Evolutionary conservation across 1,140 invertebrate species (phyloP).

Genomic region (Thalassaphorura encarpata): DNA sequence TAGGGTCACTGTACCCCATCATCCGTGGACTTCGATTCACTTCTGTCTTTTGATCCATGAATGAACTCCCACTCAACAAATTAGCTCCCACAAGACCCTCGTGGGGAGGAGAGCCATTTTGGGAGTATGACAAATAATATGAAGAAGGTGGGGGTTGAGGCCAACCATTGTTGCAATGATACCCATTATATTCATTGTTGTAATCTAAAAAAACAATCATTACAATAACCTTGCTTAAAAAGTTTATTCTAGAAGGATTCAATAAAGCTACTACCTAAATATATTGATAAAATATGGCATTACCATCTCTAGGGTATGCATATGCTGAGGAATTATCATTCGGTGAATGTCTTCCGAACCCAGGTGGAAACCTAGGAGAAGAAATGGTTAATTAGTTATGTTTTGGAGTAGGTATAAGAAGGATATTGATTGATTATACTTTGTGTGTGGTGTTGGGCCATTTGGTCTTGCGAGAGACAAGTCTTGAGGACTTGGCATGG

Average conservation of each 20-base stretch:
- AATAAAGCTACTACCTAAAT: too few species aligned
- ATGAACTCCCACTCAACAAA: slow-evolving; percentile 10
- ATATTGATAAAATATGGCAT: too few species aligned
- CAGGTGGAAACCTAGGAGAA: slow-evolving; percentile 18
- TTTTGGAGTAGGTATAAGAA: too few species aligned
- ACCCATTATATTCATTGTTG: slow-evolving; percentile 28
- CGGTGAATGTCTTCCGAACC: slow-evolving; percentile 27
- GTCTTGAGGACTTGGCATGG: slow-evolving; percentile 77
- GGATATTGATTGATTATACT: too few species aligned
- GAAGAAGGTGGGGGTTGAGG: too few species aligned
- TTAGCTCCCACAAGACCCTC: slow-evolving; percentile 12
- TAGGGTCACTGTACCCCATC: slow-evolving; percentile 3
- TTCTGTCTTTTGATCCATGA: too few species aligned
- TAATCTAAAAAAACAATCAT: too few species aligned
- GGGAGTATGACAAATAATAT: too few species aligned
- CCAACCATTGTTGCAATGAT: slow-evolving; percentile 29
- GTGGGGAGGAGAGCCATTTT: too few species aligned
- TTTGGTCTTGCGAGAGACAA: slow-evolving; percentile 55
- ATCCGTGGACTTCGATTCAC: background rate
- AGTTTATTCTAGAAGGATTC: too few species aligned
- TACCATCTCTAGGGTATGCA: slow-evolving; percentile 22
- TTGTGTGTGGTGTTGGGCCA: too few species aligned
- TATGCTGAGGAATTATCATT: slow-evolving; percentile 37
- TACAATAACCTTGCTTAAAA: too few species aligned
- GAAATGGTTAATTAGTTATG: background rate